phyloP scores from a whole-genome alignment of 2,113 vertebrate species.

The Enhydra lutris region DNA sequence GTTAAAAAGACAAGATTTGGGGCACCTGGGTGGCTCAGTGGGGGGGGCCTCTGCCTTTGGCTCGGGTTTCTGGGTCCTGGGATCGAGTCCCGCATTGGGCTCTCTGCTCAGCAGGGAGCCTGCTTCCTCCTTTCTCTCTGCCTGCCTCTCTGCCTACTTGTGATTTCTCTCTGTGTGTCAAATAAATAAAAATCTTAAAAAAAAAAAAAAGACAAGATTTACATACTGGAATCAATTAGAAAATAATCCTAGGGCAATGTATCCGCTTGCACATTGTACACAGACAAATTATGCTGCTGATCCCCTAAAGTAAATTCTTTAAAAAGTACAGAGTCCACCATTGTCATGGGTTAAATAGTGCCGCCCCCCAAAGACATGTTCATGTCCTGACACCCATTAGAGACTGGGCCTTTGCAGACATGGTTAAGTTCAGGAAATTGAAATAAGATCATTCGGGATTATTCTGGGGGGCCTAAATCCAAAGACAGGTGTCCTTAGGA shows the following conservation, averaged over 20 bases:
- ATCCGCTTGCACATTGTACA: not conserved
- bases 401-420: not conserved
- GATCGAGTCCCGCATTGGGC: no score
- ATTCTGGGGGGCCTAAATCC: not conserved
- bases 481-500: not conserved
- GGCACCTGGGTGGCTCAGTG: no score
- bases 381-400: not conserved
- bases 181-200: no score
- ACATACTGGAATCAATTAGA: not conserved
- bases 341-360: not conserved
- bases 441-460: not conserved
- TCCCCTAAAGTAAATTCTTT: not conserved
- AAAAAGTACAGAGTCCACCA: not conserved
- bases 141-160: no score
- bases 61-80: no score
- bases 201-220: not conserved
- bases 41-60: no score
- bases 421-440: not conserved
- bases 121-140: no score
- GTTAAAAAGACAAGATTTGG: not conserved
- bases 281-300: not conserved
- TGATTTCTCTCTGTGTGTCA: no score
- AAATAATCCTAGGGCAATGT: not conserved
- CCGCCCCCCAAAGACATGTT: not conserved
- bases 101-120: no score